These are phyloP conservation scores for Hippolais icterina DNA, from an alignment of 2,113 vertebrate species.

Conservation along the genomic window DNA sequence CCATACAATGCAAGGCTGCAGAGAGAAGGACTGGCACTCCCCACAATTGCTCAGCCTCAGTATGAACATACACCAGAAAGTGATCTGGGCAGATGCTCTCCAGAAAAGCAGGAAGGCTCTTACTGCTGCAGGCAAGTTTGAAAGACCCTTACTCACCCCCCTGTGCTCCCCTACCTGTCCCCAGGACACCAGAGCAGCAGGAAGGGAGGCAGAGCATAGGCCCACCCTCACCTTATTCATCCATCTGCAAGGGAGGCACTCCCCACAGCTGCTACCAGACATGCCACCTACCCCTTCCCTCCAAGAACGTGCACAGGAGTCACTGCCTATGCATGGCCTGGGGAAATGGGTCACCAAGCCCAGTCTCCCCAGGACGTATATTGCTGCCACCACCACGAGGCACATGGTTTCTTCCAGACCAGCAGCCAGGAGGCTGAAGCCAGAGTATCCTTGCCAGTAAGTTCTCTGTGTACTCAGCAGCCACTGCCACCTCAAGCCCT, in stretches of 20 bases:
- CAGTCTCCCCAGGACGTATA: background rate
- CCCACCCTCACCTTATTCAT: background rate
- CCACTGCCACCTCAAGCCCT: background rate
- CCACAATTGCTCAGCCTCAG: background rate
- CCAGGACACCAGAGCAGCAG: background rate
- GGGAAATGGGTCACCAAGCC: background rate
- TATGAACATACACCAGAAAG: background rate
- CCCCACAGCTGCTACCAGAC: background rate
- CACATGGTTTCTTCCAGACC: background rate
- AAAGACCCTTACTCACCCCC: background rate
- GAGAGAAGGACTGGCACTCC: background rate
- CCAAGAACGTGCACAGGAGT: background rate
- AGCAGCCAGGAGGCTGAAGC: background rate
- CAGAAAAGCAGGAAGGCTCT: background rate
- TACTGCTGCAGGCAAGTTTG: background rate
- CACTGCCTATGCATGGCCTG: background rate
- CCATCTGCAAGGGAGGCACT: background rate
- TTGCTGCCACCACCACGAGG: background rate
- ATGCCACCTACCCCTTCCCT: background rate
- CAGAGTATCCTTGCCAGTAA: background rate
- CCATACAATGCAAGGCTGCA: accelerated
- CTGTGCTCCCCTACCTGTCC: background rate
- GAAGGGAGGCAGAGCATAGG: background rate
- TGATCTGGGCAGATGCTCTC: background rate
- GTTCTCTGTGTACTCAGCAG: background rate